phyloP scores from a whole-genome alignment of 1,140 invertebrate genomes.

The Diplogasteroides magnus region DNA sequence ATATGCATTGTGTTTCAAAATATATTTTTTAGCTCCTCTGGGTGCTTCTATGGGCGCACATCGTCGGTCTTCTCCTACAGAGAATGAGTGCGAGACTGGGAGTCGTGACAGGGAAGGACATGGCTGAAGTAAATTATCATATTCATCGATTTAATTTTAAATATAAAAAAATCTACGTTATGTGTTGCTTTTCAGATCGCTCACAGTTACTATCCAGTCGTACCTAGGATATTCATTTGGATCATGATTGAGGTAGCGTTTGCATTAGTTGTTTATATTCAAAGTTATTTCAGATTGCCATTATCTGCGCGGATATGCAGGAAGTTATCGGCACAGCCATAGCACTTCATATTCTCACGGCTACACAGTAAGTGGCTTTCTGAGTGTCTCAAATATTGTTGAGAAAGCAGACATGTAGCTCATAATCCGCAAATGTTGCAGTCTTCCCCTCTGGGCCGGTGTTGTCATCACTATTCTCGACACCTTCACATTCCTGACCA shows the following conservation, averaged over 20 bases:
- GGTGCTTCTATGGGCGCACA: constrained; percentile 74
- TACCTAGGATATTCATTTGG: constrained; percentile 78
- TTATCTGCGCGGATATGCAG: constrained; percentile 88
- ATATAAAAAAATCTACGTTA: not conserved
- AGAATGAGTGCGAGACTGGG: constrained; percentile 73
- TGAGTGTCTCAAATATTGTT: constrained; percentile 45
- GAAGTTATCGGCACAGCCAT: constrained; percentile 65
- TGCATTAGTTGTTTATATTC: no score
- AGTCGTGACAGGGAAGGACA: constrained; percentile 64
- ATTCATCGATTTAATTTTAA: no score
- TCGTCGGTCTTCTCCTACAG: constrained; percentile 78
- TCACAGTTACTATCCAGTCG: constrained; percentile 71
- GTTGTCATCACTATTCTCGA: constrained; percentile 81
- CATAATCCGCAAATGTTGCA: no score
- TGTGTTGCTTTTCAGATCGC: constrained; percentile 8
- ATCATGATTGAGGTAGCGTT: constrained; percentile 88
- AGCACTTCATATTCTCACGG: constrained; percentile 78
- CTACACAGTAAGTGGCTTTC: constrained; percentile 66
- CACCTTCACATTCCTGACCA: constrained; percentile 83
- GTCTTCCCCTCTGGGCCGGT: constrained; percentile 76
- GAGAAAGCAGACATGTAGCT: no score
- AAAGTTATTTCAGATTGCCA: no score
- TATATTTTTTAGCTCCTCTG: constrained; percentile 68
- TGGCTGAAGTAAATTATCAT: constrained; percentile 16
- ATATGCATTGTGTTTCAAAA: no score